Base-by-base conservation (phyloP, 2,888 invertebrate genomes). In the Rotaria sp. region DNA sequence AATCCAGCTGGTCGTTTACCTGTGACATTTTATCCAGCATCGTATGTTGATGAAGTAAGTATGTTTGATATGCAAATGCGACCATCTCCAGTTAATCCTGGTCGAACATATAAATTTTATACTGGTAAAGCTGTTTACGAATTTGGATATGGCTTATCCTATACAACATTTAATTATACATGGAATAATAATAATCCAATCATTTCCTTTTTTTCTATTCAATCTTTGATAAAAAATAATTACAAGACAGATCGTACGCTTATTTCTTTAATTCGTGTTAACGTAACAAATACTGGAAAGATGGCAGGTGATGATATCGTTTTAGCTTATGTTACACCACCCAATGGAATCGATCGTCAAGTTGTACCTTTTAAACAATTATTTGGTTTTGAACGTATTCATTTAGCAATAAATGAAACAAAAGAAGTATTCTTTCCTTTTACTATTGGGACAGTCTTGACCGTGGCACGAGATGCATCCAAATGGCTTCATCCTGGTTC, bases 31-130 rank as follows among this genome's bases (percentile, higher is more conserved):
- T 59, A 59, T 30, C 57, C 57, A 59, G 57, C n/a, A 59, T 59
- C 57, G n/a, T 59, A 59, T 59, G 57, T 59, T n/a, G 26, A 59
- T 59, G n/a, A n/a, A n/a, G 57, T 59, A n/a, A 59, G 57, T 30
- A 59, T 59, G 57, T 59, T 59, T 26, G n/a, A 59, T 59, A 59
- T 59, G 57, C 57, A 59, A 59, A n/a, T 59, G 57, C 57, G 57
- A n/a, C 57, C 57, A 30, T 59, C 57, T 10, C 7, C 57, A 30
- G n/a, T 7, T 11, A 59, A n/a, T 59, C 57, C 57, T 59, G 57
- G 57, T 59, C 57, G 57, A 59, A 59, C 57, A 13, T 59, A 59
- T 59, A 59, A 59, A 59, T 59, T 59, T n/a, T 59, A 59, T 59
- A 59, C 57, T 4, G 57, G 57, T n/a, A 4, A 59, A 59, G 57